Base-by-base conservation (phyloP, 2,113 vertebrate species). In the Mobula hypostoma region DNA sequence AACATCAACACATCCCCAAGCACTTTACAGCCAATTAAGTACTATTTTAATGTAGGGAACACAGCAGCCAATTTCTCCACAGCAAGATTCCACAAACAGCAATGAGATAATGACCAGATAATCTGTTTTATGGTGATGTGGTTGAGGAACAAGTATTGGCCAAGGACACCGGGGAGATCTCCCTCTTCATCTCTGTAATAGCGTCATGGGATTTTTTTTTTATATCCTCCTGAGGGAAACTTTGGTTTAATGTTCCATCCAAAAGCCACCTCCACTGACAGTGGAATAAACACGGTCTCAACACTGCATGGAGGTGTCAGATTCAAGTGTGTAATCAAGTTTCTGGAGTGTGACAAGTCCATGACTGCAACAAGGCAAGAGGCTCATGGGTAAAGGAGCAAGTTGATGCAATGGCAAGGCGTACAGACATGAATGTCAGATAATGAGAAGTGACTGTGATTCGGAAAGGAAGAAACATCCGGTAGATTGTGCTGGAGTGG, bases 31-130 rank as follows among this genome's bases (percentile, higher is more conserved):
- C 17, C 72, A 74, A 74, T 74, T 74, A 74, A 74, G 17, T 74
- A 74, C 72, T 74, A 74, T 74, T 74, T 56, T 8, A 48, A 83
- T 19, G 19, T 19, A 48, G 40, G 21, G 24, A 83, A 24, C 21
- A 83, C 21, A 19, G 80, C 40, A 48, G 80, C 40, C 14, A 24
- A 74, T 74, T 24, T 74, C 21, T 74, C 72, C 72, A 74, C 72
- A 74, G 72, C 72, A 74, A 74, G 72, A 74, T 74, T 74, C 72
- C 80, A 83, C 80, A 83, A 56, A 83, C 80, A 83, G 80, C 80
- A 83, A 83, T 24, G 7, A 7, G 48, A 56, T 56, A 83, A 56
- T 17, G 80, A 56, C 48, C 80, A 83, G 17, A 21, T 19, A 56
- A 83, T 83, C 80, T 56, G 19, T 24, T 83, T 83, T 56, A 56